Percentiles rank a stretch among this genome's conserved stretches.
Evolutionary conservation across 2,888 invertebrate genomes (phyloP).

Genomic region (Ctenicera cuprea): DNA sequence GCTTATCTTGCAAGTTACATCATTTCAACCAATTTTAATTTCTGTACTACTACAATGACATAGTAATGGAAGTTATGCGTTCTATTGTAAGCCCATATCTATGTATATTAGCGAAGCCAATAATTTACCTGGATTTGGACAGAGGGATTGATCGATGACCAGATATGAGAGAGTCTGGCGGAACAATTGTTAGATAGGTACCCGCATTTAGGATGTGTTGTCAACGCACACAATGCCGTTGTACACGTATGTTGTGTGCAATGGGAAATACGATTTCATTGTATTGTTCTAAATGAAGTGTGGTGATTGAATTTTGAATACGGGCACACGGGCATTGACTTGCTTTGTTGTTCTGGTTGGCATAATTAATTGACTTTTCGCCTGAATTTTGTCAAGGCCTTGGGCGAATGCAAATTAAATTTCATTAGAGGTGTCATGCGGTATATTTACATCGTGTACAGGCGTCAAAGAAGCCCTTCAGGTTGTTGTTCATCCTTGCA

Average conservation of each 20-base stretch:
- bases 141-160: slow-evolving; percentile 50
- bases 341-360: slow-evolving; percentile 45
- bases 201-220: slow-evolving; percentile 51
- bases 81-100: slow-evolving; percentile 47
- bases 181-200: slow-evolving; percentile 51
- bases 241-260: slow-evolving; percentile 53
- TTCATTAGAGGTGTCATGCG: slow-evolving; percentile 55
- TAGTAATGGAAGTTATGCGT: slow-evolving; percentile 13
- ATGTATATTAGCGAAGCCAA: slow-evolving; percentile 48
- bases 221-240: slow-evolving; percentile 49
- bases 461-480: slow-evolving; percentile 60
- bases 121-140: slow-evolving; percentile 50
- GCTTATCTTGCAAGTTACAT: neutral
- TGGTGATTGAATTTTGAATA: slow-evolving; percentile 53
- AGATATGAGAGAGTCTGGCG: slow-evolving; percentile 48
- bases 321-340: slow-evolving; percentile 43
- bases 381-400: slow-evolving; percentile 24
- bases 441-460: slow-evolving; percentile 54
- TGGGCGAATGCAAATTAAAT: slow-evolving; percentile 30
- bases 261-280: slow-evolving; percentile 51
- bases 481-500: slow-evolving; percentile 32
- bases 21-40: neutral
- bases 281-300: slow-evolving; percentile 52
- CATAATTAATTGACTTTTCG: slow-evolving; percentile 49
- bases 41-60: slow-evolving; percentile 7